These are phyloP conservation scores for Dicranocentrus wangi DNA, from an alignment of 2,888 invertebrate genomes.

Conservation along the genomic window DNA sequence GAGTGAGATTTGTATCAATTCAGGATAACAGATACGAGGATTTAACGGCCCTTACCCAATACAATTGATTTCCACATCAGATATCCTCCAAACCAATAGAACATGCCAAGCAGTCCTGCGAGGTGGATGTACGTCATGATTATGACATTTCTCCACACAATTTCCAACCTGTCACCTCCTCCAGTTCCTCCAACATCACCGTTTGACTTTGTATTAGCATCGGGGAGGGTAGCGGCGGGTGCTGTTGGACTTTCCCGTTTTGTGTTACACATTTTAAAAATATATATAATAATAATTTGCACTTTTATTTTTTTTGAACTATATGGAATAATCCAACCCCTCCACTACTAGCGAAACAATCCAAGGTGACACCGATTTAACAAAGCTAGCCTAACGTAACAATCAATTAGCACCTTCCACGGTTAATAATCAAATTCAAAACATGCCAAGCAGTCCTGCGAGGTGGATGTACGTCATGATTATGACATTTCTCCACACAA, in stretches of 20 bases:
- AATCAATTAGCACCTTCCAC: too few relatives aligned
- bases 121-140: slow-evolving; percentile 55
- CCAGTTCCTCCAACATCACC: background rate
- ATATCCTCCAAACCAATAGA: slow-evolving; percentile 50
- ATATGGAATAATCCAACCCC: background rate
- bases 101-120: slow-evolving; percentile 47
- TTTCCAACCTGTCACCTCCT: slow-evolving; percentile 22
- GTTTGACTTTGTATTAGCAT: background rate
- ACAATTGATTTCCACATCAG: slow-evolving; percentile 38
- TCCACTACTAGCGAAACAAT: too few relatives aligned
- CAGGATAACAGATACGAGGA: too few relatives aligned
- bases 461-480: slow-evolving; percentile 55
- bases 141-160: slow-evolving; percentile 64
- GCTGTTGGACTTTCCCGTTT: too few relatives aligned
- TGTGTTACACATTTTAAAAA: slow-evolving; percentile 42
- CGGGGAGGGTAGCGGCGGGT: background rate
- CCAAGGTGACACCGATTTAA: too few relatives aligned
- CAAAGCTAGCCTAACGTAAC: too few relatives aligned
- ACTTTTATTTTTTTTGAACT: background rate
- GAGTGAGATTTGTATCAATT: background rate
- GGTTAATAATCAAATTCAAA: too few relatives aligned
- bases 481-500: slow-evolving; percentile 64
- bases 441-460: slow-evolving; percentile 47
- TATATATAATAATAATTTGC: background rate
- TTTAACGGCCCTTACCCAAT: slow-evolving; percentile 25